Percentiles rank a stretch among this genome's conserved stretches.
These are phyloP conservation scores for Oreortyx pictus DNA, from an alignment of 2,797 vertebrate species.

Conservation along the genomic window DNA sequence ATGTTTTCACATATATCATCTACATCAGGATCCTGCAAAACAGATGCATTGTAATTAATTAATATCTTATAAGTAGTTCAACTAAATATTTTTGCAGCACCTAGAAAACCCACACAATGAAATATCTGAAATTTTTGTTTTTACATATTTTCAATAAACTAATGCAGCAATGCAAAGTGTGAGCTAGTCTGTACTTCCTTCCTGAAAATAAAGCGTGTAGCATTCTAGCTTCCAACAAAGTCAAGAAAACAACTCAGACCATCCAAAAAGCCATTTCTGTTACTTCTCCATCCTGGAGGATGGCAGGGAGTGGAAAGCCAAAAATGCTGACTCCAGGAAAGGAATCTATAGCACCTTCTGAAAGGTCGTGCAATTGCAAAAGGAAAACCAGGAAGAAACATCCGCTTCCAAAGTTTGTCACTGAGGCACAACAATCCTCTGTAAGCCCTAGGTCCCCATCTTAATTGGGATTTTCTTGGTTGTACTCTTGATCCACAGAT, in stretches of 20 bases:
- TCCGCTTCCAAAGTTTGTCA: background rate
- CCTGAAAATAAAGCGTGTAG: background rate
- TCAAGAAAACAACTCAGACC: background rate
- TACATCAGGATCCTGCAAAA: constrained; percentile 67
- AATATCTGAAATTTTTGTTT: background rate
- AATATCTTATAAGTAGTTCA: too few species aligned
- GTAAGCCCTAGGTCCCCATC: background rate
- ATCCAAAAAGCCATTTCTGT: background rate
- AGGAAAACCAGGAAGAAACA: background rate
- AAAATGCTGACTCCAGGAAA: background rate
- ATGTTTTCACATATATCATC: constrained; percentile 40
- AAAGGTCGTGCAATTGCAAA: background rate
- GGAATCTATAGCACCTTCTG: background rate
- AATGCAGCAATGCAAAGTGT: background rate
- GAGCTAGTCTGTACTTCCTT: background rate
- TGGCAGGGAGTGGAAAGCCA: background rate
- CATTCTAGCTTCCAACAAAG: background rate
- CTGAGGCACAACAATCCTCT: background rate
- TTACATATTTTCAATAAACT: background rate
- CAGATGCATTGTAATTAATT: background rate
- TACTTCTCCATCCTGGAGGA: background rate
- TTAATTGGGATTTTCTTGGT: background rate
- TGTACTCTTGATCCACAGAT: background rate
- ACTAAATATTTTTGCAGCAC: background rate
- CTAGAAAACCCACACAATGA: background rate